Evolutionary conservation across 2,113 vertebrate genomes (phyloP).

Genomic region (human): DNA sequence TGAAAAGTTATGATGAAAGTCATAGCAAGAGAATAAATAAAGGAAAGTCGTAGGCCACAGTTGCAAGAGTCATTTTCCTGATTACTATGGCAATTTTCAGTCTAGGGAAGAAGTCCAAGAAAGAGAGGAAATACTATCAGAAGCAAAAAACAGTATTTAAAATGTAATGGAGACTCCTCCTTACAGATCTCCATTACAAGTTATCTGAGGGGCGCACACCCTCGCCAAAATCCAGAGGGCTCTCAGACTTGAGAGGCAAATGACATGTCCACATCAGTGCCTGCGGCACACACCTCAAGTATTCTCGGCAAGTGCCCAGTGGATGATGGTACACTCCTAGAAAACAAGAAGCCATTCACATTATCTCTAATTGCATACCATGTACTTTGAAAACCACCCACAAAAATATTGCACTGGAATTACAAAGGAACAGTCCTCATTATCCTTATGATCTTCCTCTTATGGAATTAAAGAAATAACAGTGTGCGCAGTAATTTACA

Average conservation of each 20-base stretch:
- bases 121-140: conserved; percentile 1
- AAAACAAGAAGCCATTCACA: conserved; percentile 68
- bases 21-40: conserved; percentile 63
- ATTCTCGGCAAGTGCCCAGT: not conserved
- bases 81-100: conserved; percentile 55
- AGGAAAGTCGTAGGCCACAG: not conserved
- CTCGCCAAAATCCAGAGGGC: conserved; percentile 33
- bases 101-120: not conserved
- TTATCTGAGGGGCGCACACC: not conserved
- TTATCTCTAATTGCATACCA: conserved; percentile 79
- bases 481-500: conserved; percentile 65
- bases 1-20: conserved; percentile 66
- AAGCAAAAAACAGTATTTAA: conserved; percentile 47
- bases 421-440: conserved; percentile 74
- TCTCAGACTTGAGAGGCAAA: conserved; percentile 51
- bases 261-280: not conserved
- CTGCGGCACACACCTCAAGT: not conserved
- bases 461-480: conserved; percentile 81
- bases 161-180: conserved; percentile 23
- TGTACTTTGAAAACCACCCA: conserved; percentile 79
- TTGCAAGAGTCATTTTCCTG: conserved; percentile 60
- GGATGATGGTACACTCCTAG: not conserved
- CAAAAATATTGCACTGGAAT: conserved; percentile 78
- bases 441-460: conserved; percentile 76
- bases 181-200: conserved; percentile 4